These are phyloP conservation scores for Coilia nasus DNA, from an alignment of 2,797 vertebrate genomes.

Conservation along the genomic window DNA sequence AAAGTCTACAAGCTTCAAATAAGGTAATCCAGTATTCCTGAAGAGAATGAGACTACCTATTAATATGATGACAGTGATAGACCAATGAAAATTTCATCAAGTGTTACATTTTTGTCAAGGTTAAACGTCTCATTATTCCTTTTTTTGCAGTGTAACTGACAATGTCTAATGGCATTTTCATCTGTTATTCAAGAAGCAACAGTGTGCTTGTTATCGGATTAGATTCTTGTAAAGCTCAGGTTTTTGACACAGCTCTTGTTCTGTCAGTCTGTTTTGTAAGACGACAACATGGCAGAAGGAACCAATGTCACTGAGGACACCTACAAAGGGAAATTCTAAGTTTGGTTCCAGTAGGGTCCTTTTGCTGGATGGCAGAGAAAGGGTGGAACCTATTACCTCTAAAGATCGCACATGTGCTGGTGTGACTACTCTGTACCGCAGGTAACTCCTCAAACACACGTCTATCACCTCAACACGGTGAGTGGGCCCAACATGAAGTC, in stretches of 20 bases:
- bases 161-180: conserved; percentile 3
- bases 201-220: background rate
- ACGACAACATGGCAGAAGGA: background rate
- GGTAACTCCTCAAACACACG: background rate
- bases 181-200: conserved; percentile 11
- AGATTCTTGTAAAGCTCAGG: background rate
- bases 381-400: background rate
- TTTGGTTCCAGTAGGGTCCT: background rate
- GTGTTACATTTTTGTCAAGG: conserved; percentile 25
- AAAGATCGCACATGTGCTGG: background rate
- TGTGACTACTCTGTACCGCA: conserved; percentile 2
- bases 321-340: background rate
- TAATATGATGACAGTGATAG: conserved; percentile 6
- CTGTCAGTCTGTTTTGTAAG: conserved; percentile 9
- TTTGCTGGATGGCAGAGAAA: background rate
- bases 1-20: conserved; percentile 18
- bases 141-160: conserved; percentile 11
- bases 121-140: background rate
- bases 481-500: background rate
- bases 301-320: background rate
- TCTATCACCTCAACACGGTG: background rate
- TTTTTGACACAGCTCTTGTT: background rate
- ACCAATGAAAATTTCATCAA: conserved; percentile 15
- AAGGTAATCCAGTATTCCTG: conserved; percentile 11
- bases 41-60: conserved; percentile 16